These are phyloP conservation scores for Malacoctenus gilli DNA, from an alignment of 2,797 vertebrate species.

Conservation along the genomic window DNA sequence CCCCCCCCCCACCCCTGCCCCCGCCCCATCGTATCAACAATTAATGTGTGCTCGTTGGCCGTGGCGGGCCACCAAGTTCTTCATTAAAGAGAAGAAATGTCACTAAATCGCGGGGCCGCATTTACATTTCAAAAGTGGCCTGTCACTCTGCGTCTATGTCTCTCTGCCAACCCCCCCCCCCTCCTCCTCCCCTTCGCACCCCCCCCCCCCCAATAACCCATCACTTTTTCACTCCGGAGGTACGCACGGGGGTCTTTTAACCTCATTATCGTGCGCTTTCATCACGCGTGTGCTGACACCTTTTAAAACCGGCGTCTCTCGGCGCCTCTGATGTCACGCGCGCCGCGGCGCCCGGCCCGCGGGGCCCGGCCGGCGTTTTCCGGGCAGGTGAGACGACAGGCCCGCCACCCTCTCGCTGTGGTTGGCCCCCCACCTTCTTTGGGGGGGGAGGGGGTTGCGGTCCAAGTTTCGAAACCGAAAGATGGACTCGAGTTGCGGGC, in stretches of 20 bases:
- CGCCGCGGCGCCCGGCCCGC: slow-evolving; percentile 7
- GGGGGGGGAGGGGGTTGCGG: no score
- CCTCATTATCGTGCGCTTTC: slow-evolving; percentile 76
- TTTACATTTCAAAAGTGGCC: slow-evolving; percentile 77
- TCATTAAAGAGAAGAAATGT: slow-evolving; percentile 51
- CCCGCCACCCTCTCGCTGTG: no score
- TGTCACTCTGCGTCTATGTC: slow-evolving; percentile 55
- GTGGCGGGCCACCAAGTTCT: slow-evolving; percentile 71
- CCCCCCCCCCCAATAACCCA: no score
- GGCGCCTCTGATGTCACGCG: slow-evolving; percentile 6
- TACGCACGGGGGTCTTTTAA: slow-evolving; percentile 71
- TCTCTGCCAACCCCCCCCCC: slow-evolving; percentile 28
- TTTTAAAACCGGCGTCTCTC: slow-evolving; percentile 40
- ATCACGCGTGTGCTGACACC: slow-evolving; percentile 70
- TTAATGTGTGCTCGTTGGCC: slow-evolving; percentile 48
- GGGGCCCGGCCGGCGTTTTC: background rate
- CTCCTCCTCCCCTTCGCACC: background rate
- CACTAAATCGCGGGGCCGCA: slow-evolving; percentile 43
- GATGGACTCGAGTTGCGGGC: no score
- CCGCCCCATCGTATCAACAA: slow-evolving; percentile 43
- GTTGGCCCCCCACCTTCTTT: no score
- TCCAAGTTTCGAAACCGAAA: no score
- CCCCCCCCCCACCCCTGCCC: no score
- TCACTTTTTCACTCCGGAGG: slow-evolving; percentile 62
- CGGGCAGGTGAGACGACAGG: no score